These are phyloP conservation scores for Tyto alba DNA, from an alignment of 2,113 vertebrate species.

Conservation along the genomic window DNA sequence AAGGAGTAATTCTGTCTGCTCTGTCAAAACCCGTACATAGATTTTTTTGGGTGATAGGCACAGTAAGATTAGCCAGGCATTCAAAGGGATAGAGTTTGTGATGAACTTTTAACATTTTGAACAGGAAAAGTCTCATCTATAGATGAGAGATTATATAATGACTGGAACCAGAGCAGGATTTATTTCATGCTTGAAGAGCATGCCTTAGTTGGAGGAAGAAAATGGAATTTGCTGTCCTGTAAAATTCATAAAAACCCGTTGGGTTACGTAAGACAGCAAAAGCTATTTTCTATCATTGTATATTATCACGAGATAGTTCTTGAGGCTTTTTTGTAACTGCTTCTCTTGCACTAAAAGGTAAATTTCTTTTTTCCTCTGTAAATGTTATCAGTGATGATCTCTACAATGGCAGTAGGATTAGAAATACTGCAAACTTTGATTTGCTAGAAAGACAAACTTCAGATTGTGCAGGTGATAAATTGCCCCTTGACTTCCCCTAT, in stretches of 20 bases:
- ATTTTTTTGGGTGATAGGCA: background rate
- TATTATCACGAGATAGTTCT: background rate
- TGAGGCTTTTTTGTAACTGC: background rate
- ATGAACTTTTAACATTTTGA: constrained; percentile 33
- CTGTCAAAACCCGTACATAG: background rate
- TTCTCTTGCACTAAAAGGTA: background rate
- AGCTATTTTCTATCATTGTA: background rate
- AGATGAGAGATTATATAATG: constrained; percentile 7
- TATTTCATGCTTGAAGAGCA: constrained; percentile 23
- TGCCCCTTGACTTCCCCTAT: background rate
- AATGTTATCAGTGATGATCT: background rate
- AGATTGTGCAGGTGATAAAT: background rate
- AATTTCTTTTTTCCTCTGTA: background rate
- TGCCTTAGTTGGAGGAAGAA: background rate
- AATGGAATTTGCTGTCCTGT: constrained; percentile 28
- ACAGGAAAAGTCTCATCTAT: constrained; percentile 6
- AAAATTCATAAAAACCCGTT: background rate
- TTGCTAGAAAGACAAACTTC: background rate
- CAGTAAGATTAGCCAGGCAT: background rate
- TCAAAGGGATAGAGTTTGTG: background rate
- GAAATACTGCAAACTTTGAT: background rate
- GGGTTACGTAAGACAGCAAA: background rate
- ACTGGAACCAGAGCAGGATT: background rate
- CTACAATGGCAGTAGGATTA: background rate
- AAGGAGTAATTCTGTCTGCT: background rate